phyloP scores from a whole-genome alignment of 2,888 invertebrate genomes.

The Parochlus steinenii region DNA sequence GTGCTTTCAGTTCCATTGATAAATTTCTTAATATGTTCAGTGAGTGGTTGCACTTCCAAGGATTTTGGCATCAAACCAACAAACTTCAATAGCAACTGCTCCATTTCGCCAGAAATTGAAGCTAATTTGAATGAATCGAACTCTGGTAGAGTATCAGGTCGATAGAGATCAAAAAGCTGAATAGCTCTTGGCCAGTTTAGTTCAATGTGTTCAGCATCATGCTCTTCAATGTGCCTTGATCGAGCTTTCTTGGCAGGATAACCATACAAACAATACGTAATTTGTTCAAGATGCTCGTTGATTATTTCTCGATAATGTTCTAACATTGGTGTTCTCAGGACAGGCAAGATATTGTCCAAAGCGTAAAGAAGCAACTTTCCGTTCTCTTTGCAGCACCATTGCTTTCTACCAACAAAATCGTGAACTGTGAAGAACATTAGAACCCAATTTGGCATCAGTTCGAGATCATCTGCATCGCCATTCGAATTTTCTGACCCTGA shows the following conservation, averaged over 20 bases:
- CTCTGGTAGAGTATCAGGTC: conserved; percentile 61
- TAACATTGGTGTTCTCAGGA: conserved; percentile 46
- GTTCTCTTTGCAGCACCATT: conserved; percentile 63
- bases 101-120: conserved; percentile 69
- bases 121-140: conserved; percentile 58
- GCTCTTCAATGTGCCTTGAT: conserved; percentile 32
- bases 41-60: conserved; percentile 44
- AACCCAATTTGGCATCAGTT: conserved; percentile 53
- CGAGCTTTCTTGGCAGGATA: conserved; percentile 55
- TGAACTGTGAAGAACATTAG: conserved; percentile 67
- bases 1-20: conserved; percentile 43
- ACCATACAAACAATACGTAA: conserved; percentile 66
- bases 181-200: conserved; percentile 59
- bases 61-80: conserved; percentile 49
- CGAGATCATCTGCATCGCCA: conserved; percentile 35
- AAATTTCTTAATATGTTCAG: conserved; percentile 46
- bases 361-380: conserved; percentile 65
- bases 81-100: conserved; percentile 53
- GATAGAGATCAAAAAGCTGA: conserved; percentile 64
- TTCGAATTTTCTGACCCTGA: conserved; percentile 23
- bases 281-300: conserved; percentile 67
- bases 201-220: conserved; percentile 50
- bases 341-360: conserved; percentile 54
- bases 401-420: conserved; percentile 59
- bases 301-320: conserved; percentile 48